Base-by-base conservation (phyloP, 2,113 vertebrate genomes). In the Elephantulus edwardii region DNA sequence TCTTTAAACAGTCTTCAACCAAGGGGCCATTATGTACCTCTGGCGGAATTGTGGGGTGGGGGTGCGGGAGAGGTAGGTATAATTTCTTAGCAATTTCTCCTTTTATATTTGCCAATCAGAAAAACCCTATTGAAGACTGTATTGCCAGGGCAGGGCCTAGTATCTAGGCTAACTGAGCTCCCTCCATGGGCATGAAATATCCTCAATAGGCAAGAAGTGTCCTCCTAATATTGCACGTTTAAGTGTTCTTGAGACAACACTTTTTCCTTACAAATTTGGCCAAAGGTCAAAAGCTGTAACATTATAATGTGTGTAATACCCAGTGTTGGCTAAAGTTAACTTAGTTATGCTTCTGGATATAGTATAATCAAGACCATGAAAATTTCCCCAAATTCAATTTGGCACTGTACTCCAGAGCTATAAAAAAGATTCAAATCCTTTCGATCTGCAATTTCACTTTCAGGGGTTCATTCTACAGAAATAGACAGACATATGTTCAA, bases 381-480 rank as follows among this genome's bases (percentile, higher is more conserved):
- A 40, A 77, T 60, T 82, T 87, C 56, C n/a, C 60, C 22, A 87
- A 64, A 91, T 91, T 72, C 33, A 60, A 78, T 42, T 87, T 83
- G 46, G 72, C 16, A 83, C 30, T 40, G 6, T 52, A 40, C 17
- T 44, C n/a, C 24, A 33, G 30, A 16, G 13, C 75, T 50, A 8
- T 50, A 82, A 76, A 85, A 42, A n/a, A 70, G 35, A 70, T 62
- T 77, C 12, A 60, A 19, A 52, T 3, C 13, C 44, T 86, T 70
- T 52, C 58, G 24, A 6, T 70, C 22, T 42, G 48, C 22, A 81
- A 38, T 83, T 87, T 70, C 10, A 60, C 38, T 54, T 60, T 52
- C 46, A n/a, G 81, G 44, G 83, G 8, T 42, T 86, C 35, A 58
- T 75, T 90, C 40, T 58, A 58, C 10, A 68, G 19, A 74, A 62